phyloP scores from a whole-genome alignment of 2,888 invertebrate genomes.

The Eudasyphora cyanicolor region DNA sequence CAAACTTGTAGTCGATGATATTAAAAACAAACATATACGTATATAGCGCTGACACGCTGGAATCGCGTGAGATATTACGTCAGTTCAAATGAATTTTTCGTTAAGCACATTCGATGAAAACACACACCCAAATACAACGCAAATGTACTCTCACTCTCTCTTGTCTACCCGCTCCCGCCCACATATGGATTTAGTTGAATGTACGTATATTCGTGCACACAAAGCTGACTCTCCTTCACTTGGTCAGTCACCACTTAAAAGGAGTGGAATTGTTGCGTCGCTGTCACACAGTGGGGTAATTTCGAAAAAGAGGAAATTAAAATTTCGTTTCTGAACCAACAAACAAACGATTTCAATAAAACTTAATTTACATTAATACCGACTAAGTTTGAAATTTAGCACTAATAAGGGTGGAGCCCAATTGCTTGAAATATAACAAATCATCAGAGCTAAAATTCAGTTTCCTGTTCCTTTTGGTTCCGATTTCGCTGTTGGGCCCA shows the following conservation, averaged over 20 bases:
- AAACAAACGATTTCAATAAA: too few species aligned
- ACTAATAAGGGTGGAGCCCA: too few species aligned
- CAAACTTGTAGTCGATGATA: conserved; percentile 34
- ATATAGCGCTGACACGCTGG: conserved; percentile 73
- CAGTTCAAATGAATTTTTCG: conserved; percentile 76
- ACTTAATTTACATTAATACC: too few species aligned
- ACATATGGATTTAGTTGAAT: conserved; percentile 22
- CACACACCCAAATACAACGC: neutral
- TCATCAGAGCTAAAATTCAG: too few species aligned
- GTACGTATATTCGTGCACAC: neutral
- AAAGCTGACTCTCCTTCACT: neutral
- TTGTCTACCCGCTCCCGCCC: conserved; percentile 36
- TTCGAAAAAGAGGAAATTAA: too few species aligned
- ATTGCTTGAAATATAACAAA: too few species aligned
- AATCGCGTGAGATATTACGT: conserved; percentile 80
- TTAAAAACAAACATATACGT: too few species aligned
- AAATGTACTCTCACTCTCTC: neutral
- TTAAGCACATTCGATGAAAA: conserved; percentile 10
- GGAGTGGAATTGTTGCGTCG: conserved; percentile 41
- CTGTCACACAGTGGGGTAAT: neutral
- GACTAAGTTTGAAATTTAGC: too few species aligned
- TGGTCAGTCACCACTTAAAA: neutral
- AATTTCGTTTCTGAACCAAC: too few species aligned
- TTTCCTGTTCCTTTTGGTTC: too few species aligned
- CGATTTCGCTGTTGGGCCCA: too few species aligned